Evolutionary conservation across 1,140 invertebrate species (phyloP).

Genomic region (Aradophagus sp.): DNA sequence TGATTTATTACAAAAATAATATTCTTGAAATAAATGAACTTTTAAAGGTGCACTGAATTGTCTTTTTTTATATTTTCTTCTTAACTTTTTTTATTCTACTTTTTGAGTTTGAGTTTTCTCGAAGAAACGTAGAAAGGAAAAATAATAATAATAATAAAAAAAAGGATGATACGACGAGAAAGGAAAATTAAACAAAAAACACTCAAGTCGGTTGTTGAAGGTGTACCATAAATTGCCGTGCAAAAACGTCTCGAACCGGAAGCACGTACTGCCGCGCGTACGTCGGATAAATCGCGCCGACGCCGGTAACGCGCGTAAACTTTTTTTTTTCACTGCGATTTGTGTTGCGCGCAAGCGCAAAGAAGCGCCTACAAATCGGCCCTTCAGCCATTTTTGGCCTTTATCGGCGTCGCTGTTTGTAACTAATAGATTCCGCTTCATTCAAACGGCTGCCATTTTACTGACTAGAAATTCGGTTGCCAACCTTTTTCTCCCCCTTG

Average conservation of each 20-base stretch:
- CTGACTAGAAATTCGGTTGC: constrained; percentile 40
- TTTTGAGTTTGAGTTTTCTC: too few species aligned
- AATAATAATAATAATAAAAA: too few species aligned
- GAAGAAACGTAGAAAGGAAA: too few species aligned
- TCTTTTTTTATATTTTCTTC: too few species aligned
- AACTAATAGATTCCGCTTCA: constrained; percentile 29
- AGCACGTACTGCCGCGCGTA: constrained; percentile 40
- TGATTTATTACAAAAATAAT: too few species aligned
- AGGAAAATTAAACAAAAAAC: constrained; percentile 5
- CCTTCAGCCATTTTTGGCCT: constrained; percentile 7
- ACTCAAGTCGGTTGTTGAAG: constrained; percentile 30
- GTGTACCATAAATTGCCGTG: constrained; percentile 54
- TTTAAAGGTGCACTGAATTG: too few species aligned
- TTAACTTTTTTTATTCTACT: too few species aligned
- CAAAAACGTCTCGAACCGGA: constrained; percentile 59
- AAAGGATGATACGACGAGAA: constrained; percentile 23
- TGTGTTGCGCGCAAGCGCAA: too few species aligned
- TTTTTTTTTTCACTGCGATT: too few species aligned
- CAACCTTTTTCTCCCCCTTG: constrained; percentile 1
- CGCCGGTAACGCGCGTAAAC: constrained; percentile 1
- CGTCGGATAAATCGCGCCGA: too few species aligned
- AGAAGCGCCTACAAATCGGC: too few species aligned
- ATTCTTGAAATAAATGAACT: too few species aligned
- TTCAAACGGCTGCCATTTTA: constrained; percentile 39
- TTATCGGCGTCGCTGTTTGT: background rate